phyloP scores from a whole-genome alignment of 2,113 vertebrate species.

The Salvelinus fontinalis region DNA sequence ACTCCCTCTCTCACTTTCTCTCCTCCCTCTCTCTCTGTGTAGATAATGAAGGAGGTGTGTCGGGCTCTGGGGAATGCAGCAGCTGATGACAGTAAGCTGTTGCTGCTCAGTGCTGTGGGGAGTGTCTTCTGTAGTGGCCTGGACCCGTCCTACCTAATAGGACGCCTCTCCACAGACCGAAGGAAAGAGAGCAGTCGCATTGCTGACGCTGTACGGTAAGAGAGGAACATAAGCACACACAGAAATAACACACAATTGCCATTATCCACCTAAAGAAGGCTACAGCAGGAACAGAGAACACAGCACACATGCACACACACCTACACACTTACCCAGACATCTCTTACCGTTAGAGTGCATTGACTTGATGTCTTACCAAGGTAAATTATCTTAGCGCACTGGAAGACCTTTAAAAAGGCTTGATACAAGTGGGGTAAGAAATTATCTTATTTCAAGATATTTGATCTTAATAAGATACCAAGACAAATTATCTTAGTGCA shows the following conservation, averaged over 20 bases:
- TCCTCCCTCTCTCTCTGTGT: constrained; percentile 41
- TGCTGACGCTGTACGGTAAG: constrained; percentile 92
- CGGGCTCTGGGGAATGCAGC: constrained; percentile 91
- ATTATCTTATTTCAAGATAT: too few species aligned
- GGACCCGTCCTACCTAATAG: constrained; percentile 95
- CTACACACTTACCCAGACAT: not conserved
- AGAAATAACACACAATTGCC: not conserved
- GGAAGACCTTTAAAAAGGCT: too few species aligned
- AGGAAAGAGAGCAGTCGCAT: constrained; percentile 96
- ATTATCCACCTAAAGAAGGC: too few species aligned
- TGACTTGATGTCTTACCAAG: too few species aligned
- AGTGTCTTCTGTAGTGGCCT: constrained; percentile 95
- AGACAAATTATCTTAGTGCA: too few species aligned
- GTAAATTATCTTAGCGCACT: not conserved
- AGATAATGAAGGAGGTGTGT: constrained; percentile 98
- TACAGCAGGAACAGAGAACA: too few species aligned
- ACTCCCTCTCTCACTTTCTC: not conserved
- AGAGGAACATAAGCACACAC: constrained; percentile 3
- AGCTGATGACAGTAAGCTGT: constrained; percentile 91
- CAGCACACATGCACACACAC: not conserved
- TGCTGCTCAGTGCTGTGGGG: constrained; percentile 93
- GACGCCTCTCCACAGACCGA: constrained; percentile 91
- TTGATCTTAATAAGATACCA: too few species aligned
- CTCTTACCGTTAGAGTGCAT: too few species aligned
- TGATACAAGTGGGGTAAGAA: too few species aligned